Percentiles rank a stretch among this genome's conserved stretches.
Evolutionary conservation across 1,140 invertebrate genomes (phyloP).

Genomic region (Potamilus streckersoni): DNA sequence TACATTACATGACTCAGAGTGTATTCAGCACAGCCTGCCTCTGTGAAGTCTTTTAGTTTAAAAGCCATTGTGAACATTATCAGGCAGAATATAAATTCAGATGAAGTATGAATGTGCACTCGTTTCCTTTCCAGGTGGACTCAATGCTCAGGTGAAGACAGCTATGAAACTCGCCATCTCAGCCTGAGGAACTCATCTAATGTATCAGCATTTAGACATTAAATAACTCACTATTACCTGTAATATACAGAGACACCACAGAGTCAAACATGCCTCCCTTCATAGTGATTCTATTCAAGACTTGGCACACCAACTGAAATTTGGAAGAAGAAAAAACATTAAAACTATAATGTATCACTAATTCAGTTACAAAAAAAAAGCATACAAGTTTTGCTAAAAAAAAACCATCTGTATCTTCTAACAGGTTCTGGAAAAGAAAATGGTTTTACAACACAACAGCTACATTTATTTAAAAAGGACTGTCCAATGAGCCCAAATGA

Average conservation of each 20-base stretch:
- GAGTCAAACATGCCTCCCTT: slow-evolving; percentile 33
- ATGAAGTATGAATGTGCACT: too few relatives aligned
- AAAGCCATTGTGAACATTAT: too few relatives aligned
- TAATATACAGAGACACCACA: slow-evolving; percentile 26
- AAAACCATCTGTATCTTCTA: background rate
- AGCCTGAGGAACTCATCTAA: background rate
- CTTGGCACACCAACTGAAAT: slow-evolving; percentile 23
- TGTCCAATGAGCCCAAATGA: too few relatives aligned
- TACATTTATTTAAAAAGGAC: too few relatives aligned
- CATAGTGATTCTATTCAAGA: slow-evolving; percentile 26
- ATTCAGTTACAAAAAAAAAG: background rate
- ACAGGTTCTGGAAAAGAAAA: background rate
- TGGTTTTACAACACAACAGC: too few relatives aligned
- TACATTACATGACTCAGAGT: too few relatives aligned
- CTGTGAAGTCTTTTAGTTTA: too few relatives aligned
- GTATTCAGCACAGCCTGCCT: too few relatives aligned
- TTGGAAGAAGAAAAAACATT: background rate
- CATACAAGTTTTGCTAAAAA: background rate
- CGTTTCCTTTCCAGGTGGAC: too few relatives aligned
- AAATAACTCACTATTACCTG: slow-evolving; percentile 13
- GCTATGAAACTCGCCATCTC: background rate
- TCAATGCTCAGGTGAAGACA: background rate
- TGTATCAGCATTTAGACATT: background rate
- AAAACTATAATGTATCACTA: background rate
- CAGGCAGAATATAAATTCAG: too few relatives aligned